Evolutionary conservation across 23 tunicate genomes (phyloP), one percentile per base, ranked within the genome.

Genomic region (Botrylloides violaceus): DNA sequence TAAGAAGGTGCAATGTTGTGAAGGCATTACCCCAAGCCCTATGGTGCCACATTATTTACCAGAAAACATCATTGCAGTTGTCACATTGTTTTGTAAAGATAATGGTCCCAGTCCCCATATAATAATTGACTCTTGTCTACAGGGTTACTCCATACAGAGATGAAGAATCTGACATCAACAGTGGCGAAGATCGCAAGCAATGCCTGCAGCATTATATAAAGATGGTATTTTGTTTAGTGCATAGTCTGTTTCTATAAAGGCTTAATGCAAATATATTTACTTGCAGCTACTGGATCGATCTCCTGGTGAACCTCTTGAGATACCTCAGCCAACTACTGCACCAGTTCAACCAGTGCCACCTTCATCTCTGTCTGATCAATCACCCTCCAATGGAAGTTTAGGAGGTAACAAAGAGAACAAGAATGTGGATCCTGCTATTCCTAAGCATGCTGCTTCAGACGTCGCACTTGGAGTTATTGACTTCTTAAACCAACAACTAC

Each of bases 151-250:
- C 53, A 7, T 7, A 43, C 9, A 9, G 53, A 9, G 53, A 43
- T 43, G 53, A 43, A 15, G 12, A 43, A 43, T 43, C 53, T 15
- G 53, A 43, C 53, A 43, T 7, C 53, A 7, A 9, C 15, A 15
- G 43, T 21, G 76, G 75, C 32, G 71, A 34, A 4, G 61, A 63
- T 2, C 66, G 94, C 27, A 58, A 79, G 31, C 34, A 25, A 29
- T 80, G 75, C 21, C 57, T 85, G 56, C 94, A 85, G 47, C 94
- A 80, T 75, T 85, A 85, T 55, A 75, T 85, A 12, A 80, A 85
- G 73, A 74, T 79, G 94, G 94, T 85, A 49, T 38, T 79, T 25
- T 23, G n/a, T n/a, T 21, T 34, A 0, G 53, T 43, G 53, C 12
- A 9, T 43, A 43, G 9, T 47, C 66, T 49, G 36, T 49, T 34